phyloP scores from a whole-genome alignment of 2,888 invertebrate species.

The Sicus ferrugineus region DNA sequence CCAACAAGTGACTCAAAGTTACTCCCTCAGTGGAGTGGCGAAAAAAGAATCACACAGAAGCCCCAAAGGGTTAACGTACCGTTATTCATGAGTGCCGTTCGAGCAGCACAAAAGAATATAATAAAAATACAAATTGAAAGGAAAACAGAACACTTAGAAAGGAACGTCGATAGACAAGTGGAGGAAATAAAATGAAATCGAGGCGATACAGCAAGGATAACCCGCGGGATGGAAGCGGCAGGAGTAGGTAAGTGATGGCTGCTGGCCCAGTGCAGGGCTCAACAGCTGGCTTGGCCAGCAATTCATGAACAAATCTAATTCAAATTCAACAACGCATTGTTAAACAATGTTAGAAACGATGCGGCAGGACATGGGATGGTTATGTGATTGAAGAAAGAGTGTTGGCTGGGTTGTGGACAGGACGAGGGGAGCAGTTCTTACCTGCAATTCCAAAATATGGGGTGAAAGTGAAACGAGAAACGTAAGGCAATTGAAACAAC shows the following conservation, averaged over 20 bases:
- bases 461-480: not conserved
- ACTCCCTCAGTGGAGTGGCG: too few relatives aligned
- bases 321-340: constrained; percentile 32
- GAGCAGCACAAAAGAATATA: constrained; percentile 23
- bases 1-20: not conserved
- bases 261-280: not conserved
- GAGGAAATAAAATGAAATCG: constrained; percentile 15
- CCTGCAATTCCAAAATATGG: not conserved
- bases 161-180: not conserved
- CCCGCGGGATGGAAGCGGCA: not conserved
- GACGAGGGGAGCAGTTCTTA: too few relatives aligned
- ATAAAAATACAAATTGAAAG: constrained; percentile 33
- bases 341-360: constrained; percentile 24
- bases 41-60: not conserved
- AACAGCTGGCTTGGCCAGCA: not conserved
- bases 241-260: not conserved
- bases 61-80: constrained; percentile 24
- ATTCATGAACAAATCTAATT: constrained; percentile 28
- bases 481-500: constrained; percentile 29
- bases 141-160: constrained; percentile 19
- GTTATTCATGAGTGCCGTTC: constrained; percentile 21
- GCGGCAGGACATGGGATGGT: not conserved
- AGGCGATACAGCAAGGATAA: not conserved
- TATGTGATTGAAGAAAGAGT: not conserved
- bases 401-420: not conserved